Conservation (phyloP, 2,888 invertebrate species). For the Oxycera nigricornis region DNA sequence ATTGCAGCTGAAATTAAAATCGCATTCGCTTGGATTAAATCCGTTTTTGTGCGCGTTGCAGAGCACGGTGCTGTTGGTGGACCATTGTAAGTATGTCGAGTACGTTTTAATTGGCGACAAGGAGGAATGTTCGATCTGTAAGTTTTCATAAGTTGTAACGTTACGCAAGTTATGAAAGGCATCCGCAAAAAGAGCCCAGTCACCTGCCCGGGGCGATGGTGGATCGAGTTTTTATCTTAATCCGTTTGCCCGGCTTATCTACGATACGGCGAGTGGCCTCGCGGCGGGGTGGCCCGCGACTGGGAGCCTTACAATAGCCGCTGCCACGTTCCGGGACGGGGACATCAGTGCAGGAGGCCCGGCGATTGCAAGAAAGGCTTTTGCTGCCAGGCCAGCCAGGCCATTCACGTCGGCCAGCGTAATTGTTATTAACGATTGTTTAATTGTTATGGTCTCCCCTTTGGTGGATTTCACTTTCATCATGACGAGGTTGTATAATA, state of each 20-base stretch:
- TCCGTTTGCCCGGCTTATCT: not conserved
- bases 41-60: not conserved
- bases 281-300: not conserved
- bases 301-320: not conserved
- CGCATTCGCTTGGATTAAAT: not conserved
- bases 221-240: not conserved
- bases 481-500: conserved; percentile 16
- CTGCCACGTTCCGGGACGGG: not conserved
- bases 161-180: conserved; percentile 1
- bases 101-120: conserved; percentile 25
- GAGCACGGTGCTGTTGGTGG: not conserved
- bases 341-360: not conserved
- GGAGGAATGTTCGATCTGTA: conserved; percentile 26
- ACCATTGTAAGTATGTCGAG: not conserved
- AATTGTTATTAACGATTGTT: conserved; percentile 35
- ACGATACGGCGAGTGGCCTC: not conserved
- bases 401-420: not conserved
- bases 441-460: conserved; percentile 25
- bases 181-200: not conserved
- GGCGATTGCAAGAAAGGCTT: not conserved
- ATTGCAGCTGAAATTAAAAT: not conserved
- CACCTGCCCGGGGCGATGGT: not conserved
- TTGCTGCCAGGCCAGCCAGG: not conserved
- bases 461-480: conserved; percentile 18
- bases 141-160: conserved; percentile 23